Base-by-base conservation (phyloP, 2,113 vertebrate species). In the Solea solea region DNA sequence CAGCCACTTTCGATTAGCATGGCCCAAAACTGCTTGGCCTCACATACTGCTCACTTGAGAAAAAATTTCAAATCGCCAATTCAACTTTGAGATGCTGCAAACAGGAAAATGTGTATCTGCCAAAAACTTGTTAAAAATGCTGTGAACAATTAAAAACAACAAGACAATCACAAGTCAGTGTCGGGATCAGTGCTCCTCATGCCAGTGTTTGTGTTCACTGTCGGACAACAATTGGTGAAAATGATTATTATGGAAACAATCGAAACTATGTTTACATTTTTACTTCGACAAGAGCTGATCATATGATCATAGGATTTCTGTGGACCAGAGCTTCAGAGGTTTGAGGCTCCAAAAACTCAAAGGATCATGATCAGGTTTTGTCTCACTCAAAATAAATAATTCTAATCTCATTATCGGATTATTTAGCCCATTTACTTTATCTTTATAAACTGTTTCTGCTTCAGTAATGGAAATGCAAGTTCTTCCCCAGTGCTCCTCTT, bases 1-100 rank as follows among this genome's bases (percentile, higher is more conserved):
- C 1, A 65, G 86, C 85, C 86, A 79, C 69, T 84, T 83, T 69
- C 57, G 55, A 85, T 89, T 81, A 85, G 78, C 72, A 54, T 52
- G 60, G 80, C 65, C 80, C 76, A 73, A 46, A 64, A 44, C 78
- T 64, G 64, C 44, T 75, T 64, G 65, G 71, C 80, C 79, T 73
- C 74, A 79, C 78, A 58, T 13, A 21, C 52, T 45, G 21, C 34
- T 3, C 51, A 25, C 60, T 55, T 78, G 64, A 75, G 50, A 61
- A 71, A 70, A 70, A 65, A 65, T 64, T 44, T 64, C 40, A 64
- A 40, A 50, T 55, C 58, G 70, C 76, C 86, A 87, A 86, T 85
- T 84, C 65, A 83, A 83, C 74, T 88, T 76, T 76, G 50, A 83
- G 53, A 72, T 74, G 56, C 79, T 75, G 77, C 61, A 87, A 84